Conservation (phyloP, 2,888 invertebrate species). For the Hirtodrosophila confusa region DNA sequence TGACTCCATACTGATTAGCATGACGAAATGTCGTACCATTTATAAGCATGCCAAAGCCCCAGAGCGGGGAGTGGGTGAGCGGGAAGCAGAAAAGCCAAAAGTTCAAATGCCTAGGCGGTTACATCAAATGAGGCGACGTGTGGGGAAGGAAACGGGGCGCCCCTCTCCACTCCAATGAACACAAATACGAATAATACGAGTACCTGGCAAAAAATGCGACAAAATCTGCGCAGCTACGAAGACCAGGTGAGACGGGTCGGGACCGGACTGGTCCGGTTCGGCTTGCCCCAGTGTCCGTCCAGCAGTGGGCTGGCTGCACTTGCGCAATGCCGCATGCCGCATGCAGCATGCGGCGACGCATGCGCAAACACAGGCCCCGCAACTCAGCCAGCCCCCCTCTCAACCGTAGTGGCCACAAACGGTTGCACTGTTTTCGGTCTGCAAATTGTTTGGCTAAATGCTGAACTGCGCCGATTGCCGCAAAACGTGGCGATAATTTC, state of each 20-base stretch:
- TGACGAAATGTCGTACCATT: conserved; percentile 75
- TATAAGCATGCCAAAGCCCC: conserved; percentile 36
- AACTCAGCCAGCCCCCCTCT: neutral
- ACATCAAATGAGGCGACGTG: conserved; percentile 62
- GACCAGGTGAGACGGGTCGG: too few relatives aligned
- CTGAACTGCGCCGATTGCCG: conserved; percentile 64
- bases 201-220: conserved; percentile 61
- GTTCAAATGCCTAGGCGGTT: conserved; percentile 70
- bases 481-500: conserved; percentile 75
- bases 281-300: conserved; percentile 13
- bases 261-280: conserved; percentile 13
- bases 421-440: conserved; percentile 65
- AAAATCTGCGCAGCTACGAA: conserved; percentile 63
- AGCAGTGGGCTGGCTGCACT: conserved; percentile 59
- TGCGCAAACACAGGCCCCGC: conserved; percentile 43
- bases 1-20: conserved; percentile 69
- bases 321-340: conserved; percentile 66
- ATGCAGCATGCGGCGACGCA: conserved; percentile 55
- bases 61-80: conserved; percentile 34
- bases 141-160: neutral
- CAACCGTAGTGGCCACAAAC: conserved; percentile 32
- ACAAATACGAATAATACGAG: conserved; percentile 47
- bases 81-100: conserved; percentile 62
- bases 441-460: conserved; percentile 76
- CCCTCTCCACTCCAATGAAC: conserved; percentile 26